Conservation (phyloP, 2,888 invertebrate species). For the Hyles lineata region DNA sequence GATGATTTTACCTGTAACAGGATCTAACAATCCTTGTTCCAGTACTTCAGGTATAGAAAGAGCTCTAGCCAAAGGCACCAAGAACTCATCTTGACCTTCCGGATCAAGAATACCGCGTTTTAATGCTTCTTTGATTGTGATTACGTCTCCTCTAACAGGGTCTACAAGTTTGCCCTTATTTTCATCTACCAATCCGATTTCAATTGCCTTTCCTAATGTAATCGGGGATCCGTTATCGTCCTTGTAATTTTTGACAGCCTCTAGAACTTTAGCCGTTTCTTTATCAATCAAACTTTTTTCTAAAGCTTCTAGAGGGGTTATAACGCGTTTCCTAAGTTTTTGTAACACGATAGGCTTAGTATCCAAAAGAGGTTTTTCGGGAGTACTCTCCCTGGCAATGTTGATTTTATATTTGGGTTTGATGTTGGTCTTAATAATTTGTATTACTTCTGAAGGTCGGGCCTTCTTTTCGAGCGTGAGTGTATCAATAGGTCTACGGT, state of each 20-base stretch:
- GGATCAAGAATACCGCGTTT: conserved; percentile 92
- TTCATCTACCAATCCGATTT: conserved; percentile 88
- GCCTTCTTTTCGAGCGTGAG: conserved; percentile 50
- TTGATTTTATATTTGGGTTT: conserved; percentile 89
- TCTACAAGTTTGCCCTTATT: conserved; percentile 92
- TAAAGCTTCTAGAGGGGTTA: conserved; percentile 91
- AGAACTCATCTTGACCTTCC: conserved; percentile 89
- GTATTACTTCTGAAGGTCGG: conserved; percentile 80
- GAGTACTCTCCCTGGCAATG: conserved; percentile 85
- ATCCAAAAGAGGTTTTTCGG: conserved; percentile 85
- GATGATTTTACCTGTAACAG: conserved; percentile 89
- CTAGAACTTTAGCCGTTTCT: conserved; percentile 89
- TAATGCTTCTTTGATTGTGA: conserved; percentile 94
- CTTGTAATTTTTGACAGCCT: conserved; percentile 84
- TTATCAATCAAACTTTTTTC: conserved; percentile 92
- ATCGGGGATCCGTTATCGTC: conserved; percentile 85
- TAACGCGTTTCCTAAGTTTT: conserved; percentile 90
- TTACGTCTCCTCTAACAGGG: conserved; percentile 90
- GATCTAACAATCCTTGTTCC: conserved; percentile 93
- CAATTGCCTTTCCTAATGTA: conserved; percentile 91
- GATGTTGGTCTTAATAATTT: conserved; percentile 83
- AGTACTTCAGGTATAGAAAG: conserved; percentile 93
- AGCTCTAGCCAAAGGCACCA: conserved; percentile 92
- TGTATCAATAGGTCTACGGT: conserved; percentile 54
- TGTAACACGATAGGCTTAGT: conserved; percentile 89